A percentile compares a stretch with the other conserved stretches of the same genome.
These are phyloP conservation scores for Myzus persicae DNA, from an alignment of 1,140 invertebrate species.

Conservation along the genomic window DNA sequence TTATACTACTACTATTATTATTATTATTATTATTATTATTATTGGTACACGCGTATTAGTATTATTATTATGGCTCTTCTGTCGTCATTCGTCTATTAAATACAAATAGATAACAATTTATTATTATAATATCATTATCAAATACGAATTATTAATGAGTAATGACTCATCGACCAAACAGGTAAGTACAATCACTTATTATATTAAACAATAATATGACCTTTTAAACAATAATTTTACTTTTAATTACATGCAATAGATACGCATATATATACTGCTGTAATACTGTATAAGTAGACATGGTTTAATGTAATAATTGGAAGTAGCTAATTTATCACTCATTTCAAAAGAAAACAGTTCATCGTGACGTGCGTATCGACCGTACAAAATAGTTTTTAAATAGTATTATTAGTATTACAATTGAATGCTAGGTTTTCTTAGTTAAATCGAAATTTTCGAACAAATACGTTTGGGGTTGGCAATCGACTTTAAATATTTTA, in stretches of 20 bases:
- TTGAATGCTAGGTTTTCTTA: neutral
- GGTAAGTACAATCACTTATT: neutral
- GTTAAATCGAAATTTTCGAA: neutral
- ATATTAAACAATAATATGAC: slow-evolving; percentile 19
- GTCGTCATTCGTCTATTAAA: neutral
- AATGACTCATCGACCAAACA: neutral
- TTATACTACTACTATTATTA: too few relatives aligned
- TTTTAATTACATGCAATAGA: slow-evolving; percentile 7
- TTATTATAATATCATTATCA: neutral
- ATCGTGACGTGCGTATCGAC: neutral
- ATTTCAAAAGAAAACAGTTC: neutral
- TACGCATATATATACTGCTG: neutral
- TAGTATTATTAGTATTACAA: neutral
- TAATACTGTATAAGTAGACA: neutral
- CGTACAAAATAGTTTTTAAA: neutral
- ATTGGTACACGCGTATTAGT: neutral
- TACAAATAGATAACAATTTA: slow-evolving; percentile 1
- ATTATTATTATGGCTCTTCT: neutral
- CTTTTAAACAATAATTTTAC: slow-evolving; percentile 6
- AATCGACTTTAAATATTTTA: neutral
- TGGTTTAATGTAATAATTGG: neutral
- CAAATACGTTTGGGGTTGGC: neutral
- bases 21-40: neutral
- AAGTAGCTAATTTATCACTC: neutral
- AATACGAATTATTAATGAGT: slow-evolving; percentile 10